These are phyloP conservation scores for Ryuthela nishihirai DNA, from an alignment of 2,888 invertebrate genomes.

Conservation along the genomic window DNA sequence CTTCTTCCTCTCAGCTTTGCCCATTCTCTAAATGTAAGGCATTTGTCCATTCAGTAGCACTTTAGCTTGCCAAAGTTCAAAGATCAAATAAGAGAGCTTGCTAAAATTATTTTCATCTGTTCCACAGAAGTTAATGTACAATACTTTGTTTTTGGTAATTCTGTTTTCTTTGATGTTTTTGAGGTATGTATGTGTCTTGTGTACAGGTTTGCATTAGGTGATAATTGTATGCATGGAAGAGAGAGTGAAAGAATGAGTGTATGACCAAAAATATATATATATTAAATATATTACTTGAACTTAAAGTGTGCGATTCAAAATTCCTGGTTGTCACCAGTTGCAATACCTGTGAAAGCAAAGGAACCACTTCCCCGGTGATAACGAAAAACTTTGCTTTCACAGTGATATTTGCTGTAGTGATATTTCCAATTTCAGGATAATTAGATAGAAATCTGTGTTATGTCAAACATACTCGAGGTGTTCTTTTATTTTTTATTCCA, in stretches of 20 bases:
- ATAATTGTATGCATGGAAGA: not conserved
- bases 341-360: not conserved
- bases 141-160: not conserved
- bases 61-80: conserved; percentile 37
- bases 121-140: conserved; percentile 2
- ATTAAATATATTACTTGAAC: not conserved
- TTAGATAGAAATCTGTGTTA: no score
- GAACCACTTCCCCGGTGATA: no score
- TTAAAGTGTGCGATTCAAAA: no score
- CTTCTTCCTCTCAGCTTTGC: not conserved
- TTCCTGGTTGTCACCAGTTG: not conserved
- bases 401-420: no score
- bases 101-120: conserved; percentile 27
- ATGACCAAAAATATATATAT: not conserved
- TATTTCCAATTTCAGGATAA: no score
- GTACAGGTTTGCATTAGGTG: no score
- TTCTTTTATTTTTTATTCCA: no score
- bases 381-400: no score
- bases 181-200: not conserved
- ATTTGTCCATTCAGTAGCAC: conserved; percentile 16
- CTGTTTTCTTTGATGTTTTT: not conserved
- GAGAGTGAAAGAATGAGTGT: not conserved
- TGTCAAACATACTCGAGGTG: no score
- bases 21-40: not conserved
- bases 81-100: conserved; percentile 39